Conservation (phyloP, 2,113 vertebrate species). For the Uria aalge region DNA sequence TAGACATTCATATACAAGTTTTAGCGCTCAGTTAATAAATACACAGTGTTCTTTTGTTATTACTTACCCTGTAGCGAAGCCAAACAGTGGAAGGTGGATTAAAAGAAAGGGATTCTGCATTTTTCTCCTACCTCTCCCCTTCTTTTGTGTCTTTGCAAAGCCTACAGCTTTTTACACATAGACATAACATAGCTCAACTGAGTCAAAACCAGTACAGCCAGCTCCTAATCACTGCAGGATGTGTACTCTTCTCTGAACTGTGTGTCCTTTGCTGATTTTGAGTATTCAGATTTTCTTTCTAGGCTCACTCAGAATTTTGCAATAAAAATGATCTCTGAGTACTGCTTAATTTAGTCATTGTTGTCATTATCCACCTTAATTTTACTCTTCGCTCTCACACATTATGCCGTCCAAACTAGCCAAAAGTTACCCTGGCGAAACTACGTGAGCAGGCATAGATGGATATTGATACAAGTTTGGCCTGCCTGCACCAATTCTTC, state of each 20-base stretch:
- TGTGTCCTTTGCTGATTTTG: background rate
- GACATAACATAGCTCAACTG: background rate
- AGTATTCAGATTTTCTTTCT: background rate
- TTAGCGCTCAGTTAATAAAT: background rate
- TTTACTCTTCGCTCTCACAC: background rate
- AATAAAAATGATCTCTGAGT: background rate
- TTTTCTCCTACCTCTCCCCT: background rate
- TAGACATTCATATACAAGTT: background rate
- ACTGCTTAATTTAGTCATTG: background rate
- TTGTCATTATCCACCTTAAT: background rate
- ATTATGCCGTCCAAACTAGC: background rate
- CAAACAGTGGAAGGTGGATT: background rate
- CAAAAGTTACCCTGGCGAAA: background rate
- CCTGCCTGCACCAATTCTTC: background rate
- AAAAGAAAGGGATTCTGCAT: background rate
- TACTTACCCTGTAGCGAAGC: background rate
- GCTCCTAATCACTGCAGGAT: background rate
- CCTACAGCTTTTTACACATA: background rate
- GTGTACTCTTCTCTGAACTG: background rate
- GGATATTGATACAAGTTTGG: background rate
- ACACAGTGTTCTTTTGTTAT: background rate
- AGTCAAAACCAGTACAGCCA: background rate
- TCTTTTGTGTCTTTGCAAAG: conserved; percentile 17
- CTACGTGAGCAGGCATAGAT: background rate
- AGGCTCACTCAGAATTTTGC: background rate